These are phyloP conservation scores for Tonatia bakeri DNA, from an alignment of 2,113 vertebrate species.

Conservation along the genomic window DNA sequence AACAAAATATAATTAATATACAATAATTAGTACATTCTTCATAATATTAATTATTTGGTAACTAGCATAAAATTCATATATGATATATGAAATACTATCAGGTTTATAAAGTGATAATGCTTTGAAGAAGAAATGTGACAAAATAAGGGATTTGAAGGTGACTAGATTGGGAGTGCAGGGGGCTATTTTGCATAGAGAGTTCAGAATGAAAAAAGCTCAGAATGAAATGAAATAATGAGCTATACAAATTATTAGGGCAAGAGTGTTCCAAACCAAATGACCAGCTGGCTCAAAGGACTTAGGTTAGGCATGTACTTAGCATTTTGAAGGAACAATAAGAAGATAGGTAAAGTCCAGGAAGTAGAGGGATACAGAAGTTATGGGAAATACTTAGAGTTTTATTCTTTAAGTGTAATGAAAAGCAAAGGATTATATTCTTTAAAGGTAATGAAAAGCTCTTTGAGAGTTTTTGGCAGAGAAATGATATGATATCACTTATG, in stretches of 20 bases:
- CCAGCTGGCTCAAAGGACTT: not conserved
- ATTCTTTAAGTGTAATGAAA: too few species aligned
- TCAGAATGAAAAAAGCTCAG: not conserved
- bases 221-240: not conserved
- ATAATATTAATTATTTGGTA: not conserved
- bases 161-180: rapidly evolving
- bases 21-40: not conserved
- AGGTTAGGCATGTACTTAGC: not conserved
- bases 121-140: not conserved
- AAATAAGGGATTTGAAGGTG: not conserved
- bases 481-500: not conserved
- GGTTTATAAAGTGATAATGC: not conserved
- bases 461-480: not conserved
- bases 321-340: not conserved
- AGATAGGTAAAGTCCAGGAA: not conserved
- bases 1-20: not conserved
- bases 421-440: not conserved
- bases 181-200: not conserved
- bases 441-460: not conserved
- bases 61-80: not conserved
- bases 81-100: not conserved
- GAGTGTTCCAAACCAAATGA: not conserved
- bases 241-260: too few species aligned
- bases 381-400: not conserved
- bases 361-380: not conserved